Evolutionary conservation across 2,113 vertebrate genomes (phyloP).

Genomic region (Dipodomys ordii): DNA sequence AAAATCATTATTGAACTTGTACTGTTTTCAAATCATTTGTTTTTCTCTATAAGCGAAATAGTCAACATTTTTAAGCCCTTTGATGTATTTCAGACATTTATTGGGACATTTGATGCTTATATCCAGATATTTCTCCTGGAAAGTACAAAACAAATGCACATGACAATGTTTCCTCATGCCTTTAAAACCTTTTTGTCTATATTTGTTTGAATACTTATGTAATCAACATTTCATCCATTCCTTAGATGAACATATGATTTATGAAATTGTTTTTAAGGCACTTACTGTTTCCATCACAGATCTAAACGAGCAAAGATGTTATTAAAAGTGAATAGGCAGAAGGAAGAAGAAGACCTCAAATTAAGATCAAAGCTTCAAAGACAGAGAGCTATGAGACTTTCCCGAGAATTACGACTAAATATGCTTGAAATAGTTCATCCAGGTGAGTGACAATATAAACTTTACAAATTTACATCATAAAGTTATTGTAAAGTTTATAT

Average conservation of each 20-base stretch:
- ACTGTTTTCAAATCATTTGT: conserved; percentile 16
- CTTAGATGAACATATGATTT: conserved; percentile 21
- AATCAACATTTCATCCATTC: conserved; percentile 34
- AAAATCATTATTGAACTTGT: conserved; percentile 40
- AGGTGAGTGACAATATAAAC: conserved; percentile 84
- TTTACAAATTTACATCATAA: conserved; percentile 50
- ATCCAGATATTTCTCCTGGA: conserved; percentile 29
- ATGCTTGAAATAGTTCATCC: conserved; percentile 93
- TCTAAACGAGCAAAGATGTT: conserved; percentile 86
- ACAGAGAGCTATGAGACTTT: conserved; percentile 92
- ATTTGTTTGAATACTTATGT: conserved; percentile 25
- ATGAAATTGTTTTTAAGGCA: conserved; percentile 23
- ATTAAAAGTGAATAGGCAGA: conserved; percentile 86
- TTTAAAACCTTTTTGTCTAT: background rate
- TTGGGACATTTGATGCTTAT: conserved; percentile 8
- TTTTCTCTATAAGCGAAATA: conserved; percentile 43
- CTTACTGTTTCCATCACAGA: conserved; percentile 83
- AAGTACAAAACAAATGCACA: background rate
- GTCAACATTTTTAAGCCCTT: conserved; percentile 34
- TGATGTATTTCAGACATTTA: conserved; percentile 58
- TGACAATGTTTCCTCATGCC: background rate
- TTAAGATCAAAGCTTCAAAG: conserved; percentile 90
- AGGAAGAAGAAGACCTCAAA: conserved; percentile 89
- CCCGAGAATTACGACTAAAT: conserved; percentile 92
- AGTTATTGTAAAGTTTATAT: background rate